Evolutionary conservation across 2,113 vertebrate species (phyloP), one percentile per base, ranked within the genome.

Genomic region (Trogon surrucura): DNA sequence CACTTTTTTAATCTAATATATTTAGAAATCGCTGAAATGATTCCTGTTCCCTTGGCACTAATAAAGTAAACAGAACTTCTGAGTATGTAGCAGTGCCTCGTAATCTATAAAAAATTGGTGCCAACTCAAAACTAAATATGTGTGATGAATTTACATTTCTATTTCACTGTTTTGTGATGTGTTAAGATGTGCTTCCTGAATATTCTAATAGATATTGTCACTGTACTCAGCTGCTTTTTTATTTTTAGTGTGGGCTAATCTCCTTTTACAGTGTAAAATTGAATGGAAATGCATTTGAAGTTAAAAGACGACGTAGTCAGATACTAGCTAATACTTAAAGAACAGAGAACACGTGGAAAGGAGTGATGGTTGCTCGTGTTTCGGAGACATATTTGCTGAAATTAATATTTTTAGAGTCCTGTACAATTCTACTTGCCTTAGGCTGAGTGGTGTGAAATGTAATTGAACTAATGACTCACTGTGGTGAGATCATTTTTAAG

Each of bases 401-500:
- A 67, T 86, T 93, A 78, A 47, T 93, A 53, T 92, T 91, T 93
- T 93, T 23, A 64, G 54, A 70, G 69, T 88, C 80, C 61, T 91
- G 38, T 84, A 62, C 20, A 73, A 32, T 89, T 93, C 57, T 93
- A 56, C 85, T 84, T 95, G 86, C 94, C 80, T 93, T 92, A 93
- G 83, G 91, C 91, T 86, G 83, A 87, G 60, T 74, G 69, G 86
- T 93, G 77, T 95, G 95, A 91, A 88, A 86, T 93, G 56, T 86
- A 91, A 88, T 84, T 91, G 92, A 95, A 91, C 73, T 96, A 96
- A 92, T 79, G 95, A 96, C 67, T 95, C 95, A 81, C 53, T 78
- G 48, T 67, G 57, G 38, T 95, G 72, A 95, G 91, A 92, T 84
- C 2, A 74, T 87, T 95, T 92, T 86, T 36, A 86, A 96, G 80